Evolutionary conservation across 2,797 vertebrate genomes (phyloP).

Genomic region (Alosa sapidissima): DNA sequence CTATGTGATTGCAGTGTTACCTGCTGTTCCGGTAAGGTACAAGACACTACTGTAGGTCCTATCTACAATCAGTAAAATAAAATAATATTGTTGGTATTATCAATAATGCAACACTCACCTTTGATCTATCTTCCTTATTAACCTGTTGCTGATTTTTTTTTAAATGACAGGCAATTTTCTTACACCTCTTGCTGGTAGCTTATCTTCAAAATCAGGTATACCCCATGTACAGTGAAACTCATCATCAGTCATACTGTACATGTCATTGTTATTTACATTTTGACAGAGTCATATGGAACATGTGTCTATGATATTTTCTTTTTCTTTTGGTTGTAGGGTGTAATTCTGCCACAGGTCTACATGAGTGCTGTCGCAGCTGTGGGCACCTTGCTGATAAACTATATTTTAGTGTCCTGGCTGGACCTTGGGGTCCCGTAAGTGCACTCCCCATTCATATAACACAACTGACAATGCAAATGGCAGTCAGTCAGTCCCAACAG

Average conservation of each 20-base stretch:
- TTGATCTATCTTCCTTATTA: neutral
- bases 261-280: neutral
- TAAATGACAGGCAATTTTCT: constrained; percentile 77
- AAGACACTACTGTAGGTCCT: neutral
- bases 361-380: constrained; percentile 79
- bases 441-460: neutral
- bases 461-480: neutral
- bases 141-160: constrained; percentile 38
- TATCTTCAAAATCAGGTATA: constrained; percentile 88
- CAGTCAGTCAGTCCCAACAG: neutral
- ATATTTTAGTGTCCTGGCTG: constrained; percentile 79
- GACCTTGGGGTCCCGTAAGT: constrained; percentile 85
- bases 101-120: neutral
- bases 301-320: neutral
- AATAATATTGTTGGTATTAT: neutral
- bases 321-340: constrained; percentile 71
- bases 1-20: constrained; percentile 85
- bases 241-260: neutral
- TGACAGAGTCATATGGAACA: neutral
- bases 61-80: neutral
- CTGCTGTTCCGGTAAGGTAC: constrained; percentile 85
- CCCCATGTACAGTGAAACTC: neutral
- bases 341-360: constrained; percentile 86
- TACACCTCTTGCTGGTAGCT: constrained; percentile 80
- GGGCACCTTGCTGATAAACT: constrained; percentile 80